Conservation (phyloP, 2,888 invertebrate species). For the Megastigmus dorsalis region DNA sequence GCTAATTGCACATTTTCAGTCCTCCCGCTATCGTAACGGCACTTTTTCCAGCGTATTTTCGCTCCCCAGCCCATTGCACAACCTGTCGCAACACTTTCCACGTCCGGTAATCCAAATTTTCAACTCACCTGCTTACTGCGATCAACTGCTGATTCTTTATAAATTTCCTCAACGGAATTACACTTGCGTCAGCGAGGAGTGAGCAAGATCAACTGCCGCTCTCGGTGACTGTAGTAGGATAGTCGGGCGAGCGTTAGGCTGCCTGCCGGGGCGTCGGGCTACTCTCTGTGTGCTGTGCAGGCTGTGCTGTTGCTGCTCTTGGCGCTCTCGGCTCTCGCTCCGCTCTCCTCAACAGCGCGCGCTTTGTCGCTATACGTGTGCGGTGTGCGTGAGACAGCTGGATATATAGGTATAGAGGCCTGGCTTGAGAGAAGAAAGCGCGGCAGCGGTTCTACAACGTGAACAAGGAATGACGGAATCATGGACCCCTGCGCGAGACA, state of each 20-base stretch:
- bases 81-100: neutral
- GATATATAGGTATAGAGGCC: no score
- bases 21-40: neutral
- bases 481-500: no score
- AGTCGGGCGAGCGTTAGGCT: neutral
- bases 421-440: conserved; percentile 12
- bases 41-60: neutral
- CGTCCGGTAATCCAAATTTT: neutral
- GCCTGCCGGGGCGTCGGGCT: conserved; percentile 4
- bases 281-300: no score
- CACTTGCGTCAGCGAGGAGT: conserved; percentile 42
- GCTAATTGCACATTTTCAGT: conserved; percentile 24
- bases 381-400: conserved; percentile 5
- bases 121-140: conserved; percentile 2
- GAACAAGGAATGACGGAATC: no score
- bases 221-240: neutral
- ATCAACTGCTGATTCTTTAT: neutral
- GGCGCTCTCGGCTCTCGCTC: no score
- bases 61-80: no score
- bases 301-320: no score
- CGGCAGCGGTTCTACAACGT: conserved; percentile 8
- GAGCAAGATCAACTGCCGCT: conserved; percentile 48
- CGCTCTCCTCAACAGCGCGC: no score
- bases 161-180: conserved; percentile 2
- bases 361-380: neutral